These are phyloP conservation scores for Rugalucina vietnamica DNA, from an alignment of 2,888 invertebrate genomes.

Conservation along the genomic window DNA sequence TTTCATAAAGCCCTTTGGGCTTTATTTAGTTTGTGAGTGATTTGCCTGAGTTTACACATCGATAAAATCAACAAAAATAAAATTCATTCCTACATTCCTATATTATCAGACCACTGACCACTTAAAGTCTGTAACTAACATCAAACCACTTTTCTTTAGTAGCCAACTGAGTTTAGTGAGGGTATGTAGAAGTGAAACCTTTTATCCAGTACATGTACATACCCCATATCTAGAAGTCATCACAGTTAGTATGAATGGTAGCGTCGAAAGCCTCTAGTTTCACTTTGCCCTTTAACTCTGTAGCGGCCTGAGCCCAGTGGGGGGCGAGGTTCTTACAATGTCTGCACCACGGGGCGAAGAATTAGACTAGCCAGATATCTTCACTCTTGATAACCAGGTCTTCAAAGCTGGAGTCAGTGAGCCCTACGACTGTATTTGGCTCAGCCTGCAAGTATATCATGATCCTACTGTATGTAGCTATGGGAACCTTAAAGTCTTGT, in stretches of 20 bases:
- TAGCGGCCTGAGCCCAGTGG: constrained; percentile 97
- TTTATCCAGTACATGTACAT: constrained; percentile 64
- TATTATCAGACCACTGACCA: no score
- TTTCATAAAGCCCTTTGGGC: no score
- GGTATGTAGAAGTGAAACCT: no score
- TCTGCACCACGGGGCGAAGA: constrained; percentile 94
- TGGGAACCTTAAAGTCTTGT: no score
- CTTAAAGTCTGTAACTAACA: no score
- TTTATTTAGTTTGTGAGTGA: no score
- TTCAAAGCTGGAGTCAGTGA: constrained; percentile 98
- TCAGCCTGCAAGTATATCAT: constrained; percentile 68
- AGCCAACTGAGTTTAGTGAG: no score
- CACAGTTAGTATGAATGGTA: constrained; percentile 91
- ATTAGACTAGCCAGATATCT: constrained; percentile 98
- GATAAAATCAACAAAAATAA: no score
- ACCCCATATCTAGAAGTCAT: constrained; percentile 93
- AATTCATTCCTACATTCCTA: no score
- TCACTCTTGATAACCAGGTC: constrained; percentile 95
- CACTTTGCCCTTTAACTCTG: constrained; percentile 95
- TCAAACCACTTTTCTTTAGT: no score
- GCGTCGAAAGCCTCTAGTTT: constrained; percentile 98
- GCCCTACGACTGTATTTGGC: constrained; percentile 89
- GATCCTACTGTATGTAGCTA: no score
- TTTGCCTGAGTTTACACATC: no score
- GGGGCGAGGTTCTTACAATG: constrained; percentile 94